phyloP scores from a whole-genome alignment of 2,888 invertebrate species.

The Nymphalis urticae region DNA sequence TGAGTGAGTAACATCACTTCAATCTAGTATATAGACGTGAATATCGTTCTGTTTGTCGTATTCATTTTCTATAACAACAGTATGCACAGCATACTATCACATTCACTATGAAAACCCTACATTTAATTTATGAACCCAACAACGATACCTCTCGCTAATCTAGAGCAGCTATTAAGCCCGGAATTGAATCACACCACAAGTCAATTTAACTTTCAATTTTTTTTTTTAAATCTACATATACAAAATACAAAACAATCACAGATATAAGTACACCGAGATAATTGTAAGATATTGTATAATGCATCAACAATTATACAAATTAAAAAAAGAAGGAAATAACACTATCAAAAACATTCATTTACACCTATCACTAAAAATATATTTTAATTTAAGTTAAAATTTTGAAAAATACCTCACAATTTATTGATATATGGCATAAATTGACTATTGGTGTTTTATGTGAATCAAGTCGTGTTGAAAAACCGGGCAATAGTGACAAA shows the following conservation, averaged over 20 bases:
- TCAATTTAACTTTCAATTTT: conserved; percentile 49
- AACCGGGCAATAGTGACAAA: neutral
- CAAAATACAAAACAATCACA: conserved; percentile 51
- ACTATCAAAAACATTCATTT: conserved; percentile 47
- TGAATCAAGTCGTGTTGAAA: conserved; percentile 24
- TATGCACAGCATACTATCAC: conserved; percentile 35
- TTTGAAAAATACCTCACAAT: conserved; percentile 12
- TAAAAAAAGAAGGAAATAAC: conserved; percentile 41
- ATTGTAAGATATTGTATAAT: conserved; percentile 18
- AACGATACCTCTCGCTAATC: conserved; percentile 28
- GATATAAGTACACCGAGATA: conserved; percentile 54
- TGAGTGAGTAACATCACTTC: conserved; percentile 27
- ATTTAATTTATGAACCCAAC: conserved; percentile 28
- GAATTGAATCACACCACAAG: conserved; percentile 67
- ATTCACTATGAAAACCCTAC: conserved; percentile 29
- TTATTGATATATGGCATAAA: conserved; percentile 7
- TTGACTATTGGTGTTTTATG: conserved; percentile 33
- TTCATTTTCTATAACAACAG: conserved; percentile 18
- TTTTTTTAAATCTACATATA: conserved; percentile 11
- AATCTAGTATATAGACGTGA: conserved; percentile 19
- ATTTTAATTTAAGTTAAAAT: conserved; percentile 12
- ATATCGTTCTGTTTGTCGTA: conserved; percentile 14
- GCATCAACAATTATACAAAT: conserved; percentile 48
- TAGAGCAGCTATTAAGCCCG: conserved; percentile 45
- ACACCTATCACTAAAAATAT: conserved; percentile 49